Evolutionary conservation across 2,113 vertebrate species (phyloP).

Genomic region (mouse (Mus musculus)): GRCm39 chrX:42019001-42019500

Average conservation of each 20-base stretch:
- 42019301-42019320: conserved; percentile 27
- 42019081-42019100: not conserved
- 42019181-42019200: not conserved
- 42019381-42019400: not conserved
- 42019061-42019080: not conserved
- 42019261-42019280: not conserved
- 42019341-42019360: not conserved
- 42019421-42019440: conserved; percentile 36
- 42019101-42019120: not conserved
- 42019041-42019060: not conserved
- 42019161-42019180: not conserved
- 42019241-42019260: not conserved
- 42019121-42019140: not conserved
- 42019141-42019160: not conserved
- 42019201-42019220: not conserved
- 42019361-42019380: conserved; percentile 35
- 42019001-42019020: not conserved
- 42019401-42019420: not conserved
- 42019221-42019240: not conserved
- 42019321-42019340: not conserved
- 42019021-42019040: not conserved
- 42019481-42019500: not conserved
- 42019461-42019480: not conserved
- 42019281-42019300: conserved; percentile 32
- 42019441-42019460: not conserved